Percentiles rank a stretch among this genome's conserved stretches.
Evolutionary conservation across 64 coral and sea anemone genomes (phyloP).

Genomic region (Montipora cactus): DNA sequence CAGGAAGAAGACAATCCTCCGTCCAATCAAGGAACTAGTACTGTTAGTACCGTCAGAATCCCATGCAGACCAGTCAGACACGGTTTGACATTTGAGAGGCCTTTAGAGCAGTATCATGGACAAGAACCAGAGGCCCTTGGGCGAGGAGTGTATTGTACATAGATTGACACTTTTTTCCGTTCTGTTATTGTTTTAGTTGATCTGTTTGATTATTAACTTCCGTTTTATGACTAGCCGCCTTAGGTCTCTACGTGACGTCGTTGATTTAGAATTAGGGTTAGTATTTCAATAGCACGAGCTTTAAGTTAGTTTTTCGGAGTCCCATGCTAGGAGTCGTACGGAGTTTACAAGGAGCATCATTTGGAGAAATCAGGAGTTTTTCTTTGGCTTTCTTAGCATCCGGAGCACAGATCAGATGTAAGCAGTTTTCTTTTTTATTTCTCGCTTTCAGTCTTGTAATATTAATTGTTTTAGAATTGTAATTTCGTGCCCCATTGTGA

Average conservation of each 20-base stretch:
- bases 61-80: background rate
- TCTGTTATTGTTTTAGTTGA: background rate
- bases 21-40: conserved; percentile 25
- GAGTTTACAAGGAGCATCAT: no score
- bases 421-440: no score
- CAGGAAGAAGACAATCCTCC: conserved; percentile 24
- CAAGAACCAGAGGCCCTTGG: conserved; percentile 10
- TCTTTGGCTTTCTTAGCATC: background rate
- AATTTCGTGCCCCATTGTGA: no score
- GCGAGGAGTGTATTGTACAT: conserved; percentile 22
- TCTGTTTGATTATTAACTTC: background rate
- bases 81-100: background rate
- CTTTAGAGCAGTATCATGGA: background rate
- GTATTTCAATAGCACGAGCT: no score
- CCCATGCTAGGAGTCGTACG: background rate
- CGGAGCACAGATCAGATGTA: no score
- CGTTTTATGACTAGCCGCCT: background rate
- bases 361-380: background rate
- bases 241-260: no score
- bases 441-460: no score
- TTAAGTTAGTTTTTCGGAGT: background rate
- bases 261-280: no score
- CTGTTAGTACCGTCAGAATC: background rate
- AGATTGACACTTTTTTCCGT: background rate
- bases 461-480: no score